phyloP scores from a whole-genome alignment of 2,113 vertebrate genomes.

The Lampris megalopsis region DNA sequence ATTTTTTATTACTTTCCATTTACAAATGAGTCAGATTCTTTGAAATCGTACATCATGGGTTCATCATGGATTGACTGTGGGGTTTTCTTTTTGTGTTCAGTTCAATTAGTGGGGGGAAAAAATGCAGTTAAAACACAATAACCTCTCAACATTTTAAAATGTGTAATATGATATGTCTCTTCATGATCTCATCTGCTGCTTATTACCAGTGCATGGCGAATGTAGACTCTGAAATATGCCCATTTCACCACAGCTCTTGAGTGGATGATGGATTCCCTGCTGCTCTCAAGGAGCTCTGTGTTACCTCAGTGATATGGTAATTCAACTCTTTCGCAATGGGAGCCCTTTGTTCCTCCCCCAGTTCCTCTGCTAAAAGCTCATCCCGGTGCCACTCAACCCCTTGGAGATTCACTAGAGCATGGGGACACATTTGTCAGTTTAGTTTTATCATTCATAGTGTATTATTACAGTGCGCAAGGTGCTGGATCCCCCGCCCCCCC shows the following conservation, averaged over 20 bases:
- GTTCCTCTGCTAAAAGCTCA: slow-evolving; percentile 56
- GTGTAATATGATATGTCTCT: slow-evolving; percentile 33
- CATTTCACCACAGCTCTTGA: slow-evolving; percentile 61
- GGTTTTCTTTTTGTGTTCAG: background rate
- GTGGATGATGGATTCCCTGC: slow-evolving; percentile 57
- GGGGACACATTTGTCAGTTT: slow-evolving; percentile 64
- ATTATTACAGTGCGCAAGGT: slow-evolving; percentile 70
- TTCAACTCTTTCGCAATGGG: slow-evolving; percentile 65
- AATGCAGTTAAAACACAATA: background rate
- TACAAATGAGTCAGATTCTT: slow-evolving; percentile 12
- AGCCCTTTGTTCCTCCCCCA: slow-evolving; percentile 63
- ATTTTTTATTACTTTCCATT: slow-evolving; percentile 2
- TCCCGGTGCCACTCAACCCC: slow-evolving; percentile 55
- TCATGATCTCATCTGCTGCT: slow-evolving; percentile 22
- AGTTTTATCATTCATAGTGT: slow-evolving; percentile 57
- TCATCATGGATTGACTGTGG: slow-evolving; percentile 1
- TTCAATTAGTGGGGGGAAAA: no score
- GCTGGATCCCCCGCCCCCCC: slow-evolving; percentile 53
- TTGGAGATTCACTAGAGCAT: slow-evolving; percentile 72
- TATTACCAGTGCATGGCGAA: slow-evolving; percentile 51
- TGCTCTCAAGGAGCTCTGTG: slow-evolving; percentile 58
- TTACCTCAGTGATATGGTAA: slow-evolving; percentile 69
- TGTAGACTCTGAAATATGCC: slow-evolving; percentile 57
- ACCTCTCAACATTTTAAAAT: slow-evolving; percentile 15
- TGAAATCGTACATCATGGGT: background rate